phyloP scores from a whole-genome alignment of 2,888 invertebrate species.

The Ecdyonurus torrentis region DNA sequence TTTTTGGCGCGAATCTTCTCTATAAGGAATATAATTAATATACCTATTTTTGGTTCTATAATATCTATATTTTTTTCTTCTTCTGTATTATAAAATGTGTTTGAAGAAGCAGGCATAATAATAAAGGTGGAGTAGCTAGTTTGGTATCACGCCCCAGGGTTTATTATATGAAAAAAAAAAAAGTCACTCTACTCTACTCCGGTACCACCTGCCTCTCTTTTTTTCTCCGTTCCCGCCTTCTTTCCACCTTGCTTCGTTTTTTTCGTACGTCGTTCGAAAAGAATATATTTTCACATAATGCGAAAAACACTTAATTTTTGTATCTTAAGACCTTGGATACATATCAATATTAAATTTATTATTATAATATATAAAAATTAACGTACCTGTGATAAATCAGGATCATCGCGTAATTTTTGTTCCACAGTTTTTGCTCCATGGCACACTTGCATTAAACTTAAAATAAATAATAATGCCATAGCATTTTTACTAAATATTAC shows the following conservation, averaged over 20 bases:
- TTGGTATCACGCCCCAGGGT: no score
- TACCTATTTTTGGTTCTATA: no score
- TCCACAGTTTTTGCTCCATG: neutral
- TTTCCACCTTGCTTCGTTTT: neutral
- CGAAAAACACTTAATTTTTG: no score
- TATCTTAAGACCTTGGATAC: neutral
- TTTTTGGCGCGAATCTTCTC: no score
- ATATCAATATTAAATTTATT: neutral
- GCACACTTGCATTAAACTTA: neutral
- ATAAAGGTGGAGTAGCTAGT: no score
- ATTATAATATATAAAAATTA: neutral
- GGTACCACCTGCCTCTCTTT: neutral
- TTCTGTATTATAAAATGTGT: no score
- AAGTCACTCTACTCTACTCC: no score
- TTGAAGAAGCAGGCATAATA: no score
- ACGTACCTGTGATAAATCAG: neutral
- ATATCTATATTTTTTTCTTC: no score
- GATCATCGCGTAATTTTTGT: neutral
- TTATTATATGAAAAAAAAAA: no score
- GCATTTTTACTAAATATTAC: neutral
- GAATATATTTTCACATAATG: no score
- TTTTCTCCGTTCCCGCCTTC: neutral
- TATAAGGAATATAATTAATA: no score
- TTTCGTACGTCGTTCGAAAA: neutral
- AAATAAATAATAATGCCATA: neutral